Conservation (phyloP, 35 echinoderm and acorn worm genomes). For the Patiria miniata region DNA sequence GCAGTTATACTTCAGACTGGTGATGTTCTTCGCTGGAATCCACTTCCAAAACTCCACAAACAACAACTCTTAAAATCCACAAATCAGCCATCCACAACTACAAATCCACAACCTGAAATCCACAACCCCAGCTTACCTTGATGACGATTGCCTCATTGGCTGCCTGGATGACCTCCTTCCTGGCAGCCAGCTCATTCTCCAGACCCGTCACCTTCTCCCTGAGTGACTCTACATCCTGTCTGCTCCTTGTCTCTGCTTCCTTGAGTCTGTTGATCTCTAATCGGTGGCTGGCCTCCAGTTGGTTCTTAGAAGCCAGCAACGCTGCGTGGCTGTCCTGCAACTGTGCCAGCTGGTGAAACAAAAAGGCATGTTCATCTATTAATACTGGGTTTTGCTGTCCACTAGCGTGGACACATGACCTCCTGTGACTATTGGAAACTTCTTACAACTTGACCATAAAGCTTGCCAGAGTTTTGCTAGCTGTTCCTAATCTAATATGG, state of each 20-base stretch:
- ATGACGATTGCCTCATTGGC: conserved; percentile 92
- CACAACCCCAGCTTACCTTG: conserved; percentile 55
- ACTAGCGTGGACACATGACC: conserved; percentile 52
- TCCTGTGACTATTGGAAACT: conserved; percentile 47
- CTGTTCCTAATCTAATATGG: conserved; percentile 44
- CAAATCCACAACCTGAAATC: not conserved
- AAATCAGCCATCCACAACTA: not conserved
- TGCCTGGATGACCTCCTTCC: conserved; percentile 84
- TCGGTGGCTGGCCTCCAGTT: conserved; percentile 60
- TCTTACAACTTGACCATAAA: conserved; percentile 65
- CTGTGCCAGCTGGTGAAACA: conserved; percentile 44
- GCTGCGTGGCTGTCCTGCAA: conserved; percentile 75
- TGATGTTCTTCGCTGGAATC: conserved; percentile 35
- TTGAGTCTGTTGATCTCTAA: conserved; percentile 61
- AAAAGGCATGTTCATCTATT: conserved; percentile 27
- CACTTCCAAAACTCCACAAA: not conserved
- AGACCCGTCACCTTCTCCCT: conserved; percentile 53
- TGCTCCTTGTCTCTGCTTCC: conserved; percentile 47
- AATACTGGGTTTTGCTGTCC: conserved; percentile 43
- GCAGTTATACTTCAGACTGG: conserved; percentile 56
- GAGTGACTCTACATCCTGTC: conserved; percentile 40
- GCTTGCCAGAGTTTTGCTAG: conserved; percentile 65
- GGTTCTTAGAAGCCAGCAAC: conserved; percentile 72
- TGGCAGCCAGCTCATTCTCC: conserved; percentile 68
- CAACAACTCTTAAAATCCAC: not conserved